Evolutionary conservation across 2,888 invertebrate genomes (phyloP), one percentile per base, ranked within the genome.

Genomic region (Oscheius sp.): DNA sequence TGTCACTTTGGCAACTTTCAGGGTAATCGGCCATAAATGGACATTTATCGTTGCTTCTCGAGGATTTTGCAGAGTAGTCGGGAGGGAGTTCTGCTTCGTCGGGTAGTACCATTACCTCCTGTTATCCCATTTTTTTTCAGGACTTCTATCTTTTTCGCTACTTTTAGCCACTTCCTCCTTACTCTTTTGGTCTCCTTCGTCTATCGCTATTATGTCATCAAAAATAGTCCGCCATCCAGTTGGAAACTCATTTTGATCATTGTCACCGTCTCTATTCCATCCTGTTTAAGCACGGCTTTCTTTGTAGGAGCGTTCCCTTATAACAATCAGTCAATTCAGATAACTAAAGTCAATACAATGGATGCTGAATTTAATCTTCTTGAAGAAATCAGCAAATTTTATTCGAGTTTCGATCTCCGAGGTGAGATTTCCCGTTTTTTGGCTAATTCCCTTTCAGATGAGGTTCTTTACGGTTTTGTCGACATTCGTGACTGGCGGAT

Each of bases 1-100:
- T 55, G 93, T 93, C 74, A 99, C 91, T 85, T 97, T 95, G 80
- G n/a, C n/a, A n/a, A n/a, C 9, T 49, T 49, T 49, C 49, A 49
- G 49, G 49, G 49, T 49, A 21, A 49, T 49, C 49, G 49, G 49
- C 49, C 27, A 58, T 12, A 18, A 58, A 27, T 61, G 41, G 45
- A 61, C 43, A 12, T 41, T 61, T 35, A 25, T 61, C 18, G 41
- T 61, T 12, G 61, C 43, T 1, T 61, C 61, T 13, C 35, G 61
- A 43, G 61, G 61, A 43, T n/a, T 61, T 21, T 61, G 61, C 13
- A 41, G 23, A 21, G 7, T 12, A 1, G 12, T 61, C 18, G 61
- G 23, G n/a, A 61, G 61, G 43, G 61, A 61, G 43, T 41, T 43
- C 61, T 61, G 61, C 61, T 61, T 61, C 13, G 45, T 61, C 12